Base-by-base conservation (phyloP, 2,888 invertebrate genomes). In the Linnaemya tessellans region DNA sequence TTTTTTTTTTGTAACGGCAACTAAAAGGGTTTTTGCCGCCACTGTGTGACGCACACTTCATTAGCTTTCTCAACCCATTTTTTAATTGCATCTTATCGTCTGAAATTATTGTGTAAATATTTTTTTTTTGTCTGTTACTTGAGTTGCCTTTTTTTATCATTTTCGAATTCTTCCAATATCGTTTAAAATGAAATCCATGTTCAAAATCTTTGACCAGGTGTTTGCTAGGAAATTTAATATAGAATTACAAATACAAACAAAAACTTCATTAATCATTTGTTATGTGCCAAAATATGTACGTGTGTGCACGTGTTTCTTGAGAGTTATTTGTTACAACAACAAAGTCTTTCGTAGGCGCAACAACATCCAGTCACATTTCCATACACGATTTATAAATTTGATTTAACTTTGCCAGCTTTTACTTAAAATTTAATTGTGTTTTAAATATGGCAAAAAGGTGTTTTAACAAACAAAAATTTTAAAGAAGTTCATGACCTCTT, bases 241-340 rank as follows among this genome's bases (percentile, higher is more conserved):
- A 10, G 1, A 22, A n/a, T 8, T 46, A 64, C 41, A 43, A 38
- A 71, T 54, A 46, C 51, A 2, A 71, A 18, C 25, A 11, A 4
- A 64, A 54, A 54, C 51, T 62, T 25, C 54, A 79, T 79, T 79
- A 71, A 79, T 79, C 70, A 79, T 79, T 71, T 71, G 10, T 43
- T 7, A 18, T 30, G 22, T 38, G 15, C 4, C 7, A 49, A 41
- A 38, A 18, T 22, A 15, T 67, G 8, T 5, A 0, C 3, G 20
- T 7, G 3, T 18, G n/a, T 20, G 20, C 30, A 30, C 54, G 20
- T 75, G 65, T 65, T 73, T 5, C 9, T 13, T 0, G 5, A 30
- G 11, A 58, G n/a, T 38, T 41, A 4, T 18, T 56, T 54, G 15
- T 46, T 30, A 65, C 15, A 64, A 22, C 35, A 3, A 11, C 8